Conservation (phyloP, 2,113 vertebrate species). For the Atlantisia rogersi region DNA sequence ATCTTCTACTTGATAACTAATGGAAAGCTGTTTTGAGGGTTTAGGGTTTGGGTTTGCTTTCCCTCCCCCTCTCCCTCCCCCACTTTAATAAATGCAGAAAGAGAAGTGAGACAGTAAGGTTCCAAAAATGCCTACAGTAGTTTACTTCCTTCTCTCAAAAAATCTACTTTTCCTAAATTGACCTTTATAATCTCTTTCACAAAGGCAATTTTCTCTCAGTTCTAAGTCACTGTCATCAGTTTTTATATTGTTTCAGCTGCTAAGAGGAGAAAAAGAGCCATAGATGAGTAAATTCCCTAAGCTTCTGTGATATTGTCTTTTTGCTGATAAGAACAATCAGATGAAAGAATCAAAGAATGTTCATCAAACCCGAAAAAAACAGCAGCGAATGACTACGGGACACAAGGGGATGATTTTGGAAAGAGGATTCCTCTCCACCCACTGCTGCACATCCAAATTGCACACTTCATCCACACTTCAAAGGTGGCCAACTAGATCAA, state of each 20-base stretch:
- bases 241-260: background rate
- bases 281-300: background rate
- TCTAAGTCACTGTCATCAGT: background rate
- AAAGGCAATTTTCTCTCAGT: background rate
- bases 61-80: no score
- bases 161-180: background rate
- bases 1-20: background rate
- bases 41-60: background rate
- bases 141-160: background rate
- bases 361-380: background rate
- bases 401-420: background rate
- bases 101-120: background rate
- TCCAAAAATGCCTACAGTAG: background rate
- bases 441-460: background rate
- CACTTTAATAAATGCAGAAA: background rate
- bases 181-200: background rate
- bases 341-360: background rate
- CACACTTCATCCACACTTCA: background rate
- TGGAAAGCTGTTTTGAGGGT: background rate
- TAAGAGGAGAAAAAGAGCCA: background rate
- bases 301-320: background rate
- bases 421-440: background rate
- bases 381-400: background rate
- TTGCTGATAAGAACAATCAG: background rate
- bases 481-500: background rate